These are phyloP conservation scores for Stegodyphus mimosarum DNA, from an alignment of 1,140 invertebrate species.

Conservation along the genomic window DNA sequence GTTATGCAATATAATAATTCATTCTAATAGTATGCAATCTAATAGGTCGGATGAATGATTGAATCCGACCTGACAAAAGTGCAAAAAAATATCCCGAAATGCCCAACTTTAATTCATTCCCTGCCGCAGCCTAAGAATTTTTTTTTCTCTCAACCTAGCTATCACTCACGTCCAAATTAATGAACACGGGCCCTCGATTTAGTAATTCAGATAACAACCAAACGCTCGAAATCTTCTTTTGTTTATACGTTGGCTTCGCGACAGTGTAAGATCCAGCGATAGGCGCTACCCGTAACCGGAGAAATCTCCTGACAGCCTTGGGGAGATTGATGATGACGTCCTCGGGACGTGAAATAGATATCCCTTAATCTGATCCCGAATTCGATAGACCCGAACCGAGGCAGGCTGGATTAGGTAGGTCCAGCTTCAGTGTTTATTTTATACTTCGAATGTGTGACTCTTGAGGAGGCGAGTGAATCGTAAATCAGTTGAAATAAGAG, in stretches of 20 bases:
- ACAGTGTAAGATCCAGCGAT: background rate
- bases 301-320: background rate
- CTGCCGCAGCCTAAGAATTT: too few relatives aligned
- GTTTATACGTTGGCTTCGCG: background rate
- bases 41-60: too few relatives aligned
- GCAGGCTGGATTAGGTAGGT: too few relatives aligned
- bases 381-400: background rate
- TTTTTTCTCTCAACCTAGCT: background rate
- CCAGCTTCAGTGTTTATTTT: slow-evolving; percentile 11
- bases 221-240: slow-evolving; percentile 4
- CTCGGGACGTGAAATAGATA: slow-evolving; percentile 5
- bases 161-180: slow-evolving; percentile 8
- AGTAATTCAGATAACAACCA: slow-evolving; percentile 8
- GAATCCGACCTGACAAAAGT: too few relatives aligned
- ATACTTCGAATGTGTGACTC: background rate
- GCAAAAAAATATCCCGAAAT: too few relatives aligned
- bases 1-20: too few relatives aligned
- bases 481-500: slow-evolving; percentile 28
- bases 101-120: too few relatives aligned
- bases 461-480: background rate
- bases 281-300: background rate
- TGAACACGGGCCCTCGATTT: slow-evolving; percentile 12
- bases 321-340: slow-evolving; percentile 27
- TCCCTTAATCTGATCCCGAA: slow-evolving; percentile 29
- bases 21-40: too few relatives aligned